phyloP scores from a whole-genome alignment of 2,797 vertebrate species.

The Labeo calbasu region DNA sequence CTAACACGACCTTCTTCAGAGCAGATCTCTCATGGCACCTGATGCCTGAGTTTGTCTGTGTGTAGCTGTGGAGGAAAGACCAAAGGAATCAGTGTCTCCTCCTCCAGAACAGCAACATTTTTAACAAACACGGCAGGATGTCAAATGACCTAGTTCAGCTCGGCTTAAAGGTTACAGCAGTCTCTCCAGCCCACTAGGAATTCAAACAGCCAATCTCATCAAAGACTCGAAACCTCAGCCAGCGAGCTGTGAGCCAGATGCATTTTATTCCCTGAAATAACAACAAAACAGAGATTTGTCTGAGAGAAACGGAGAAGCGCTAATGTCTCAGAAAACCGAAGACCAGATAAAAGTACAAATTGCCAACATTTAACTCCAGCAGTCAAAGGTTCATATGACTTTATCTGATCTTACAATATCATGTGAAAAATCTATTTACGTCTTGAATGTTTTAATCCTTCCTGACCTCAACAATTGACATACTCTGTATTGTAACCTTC shows the following conservation, averaged over 20 bases:
- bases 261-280: background rate
- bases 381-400: background rate
- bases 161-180: constrained; percentile 16
- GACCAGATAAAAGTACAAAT: background rate
- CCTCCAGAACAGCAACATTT: constrained; percentile 3
- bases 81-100: background rate
- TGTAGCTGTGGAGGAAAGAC: background rate
- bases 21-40: constrained; percentile 1
- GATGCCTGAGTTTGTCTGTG: constrained; percentile 14
- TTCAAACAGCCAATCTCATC: constrained; percentile 12
- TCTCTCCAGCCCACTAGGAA: background rate
- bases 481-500: background rate
- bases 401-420: background rate
- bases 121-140: constrained; percentile 16
- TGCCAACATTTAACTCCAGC: background rate
- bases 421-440: background rate
- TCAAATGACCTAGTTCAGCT: constrained; percentile 32
- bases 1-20: background rate
- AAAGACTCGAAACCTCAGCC: background rate
- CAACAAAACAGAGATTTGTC: constrained; percentile 1
- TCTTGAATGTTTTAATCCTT: background rate
- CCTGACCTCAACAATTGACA: too few species aligned
- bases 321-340: background rate
- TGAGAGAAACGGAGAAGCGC: background rate
- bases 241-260: background rate